phyloP scores from a whole-genome alignment of 2,888 invertebrate genomes.

The Allygus modestus region DNA sequence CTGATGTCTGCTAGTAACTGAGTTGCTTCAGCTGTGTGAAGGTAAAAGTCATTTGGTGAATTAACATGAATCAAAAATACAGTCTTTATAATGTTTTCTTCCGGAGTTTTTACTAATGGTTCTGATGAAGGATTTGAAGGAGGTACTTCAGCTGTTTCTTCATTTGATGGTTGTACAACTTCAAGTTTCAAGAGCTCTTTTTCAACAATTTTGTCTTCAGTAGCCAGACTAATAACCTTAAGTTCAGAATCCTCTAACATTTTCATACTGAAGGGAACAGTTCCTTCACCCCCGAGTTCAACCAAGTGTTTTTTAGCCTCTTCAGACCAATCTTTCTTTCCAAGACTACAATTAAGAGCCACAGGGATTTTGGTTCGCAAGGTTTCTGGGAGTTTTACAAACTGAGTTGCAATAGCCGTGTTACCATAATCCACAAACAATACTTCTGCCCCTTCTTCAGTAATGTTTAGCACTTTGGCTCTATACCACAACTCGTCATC shows the following conservation, averaged over 20 bases:
- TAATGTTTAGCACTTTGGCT: constrained; percentile 78
- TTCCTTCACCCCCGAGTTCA: constrained; percentile 75
- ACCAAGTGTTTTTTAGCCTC: constrained; percentile 73
- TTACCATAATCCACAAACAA: constrained; percentile 85
- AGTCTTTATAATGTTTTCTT: constrained; percentile 72
- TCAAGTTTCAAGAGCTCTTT: constrained; percentile 72
- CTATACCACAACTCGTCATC: constrained; percentile 84
- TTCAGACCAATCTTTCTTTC: constrained; percentile 75
- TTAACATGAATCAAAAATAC: constrained; percentile 83
- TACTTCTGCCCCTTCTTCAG: constrained; percentile 78
- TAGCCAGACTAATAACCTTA: constrained; percentile 82
- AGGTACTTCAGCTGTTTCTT: neutral
- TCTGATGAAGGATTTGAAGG: neutral
- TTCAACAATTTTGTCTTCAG: constrained; percentile 79
- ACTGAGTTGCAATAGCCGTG: constrained; percentile 75
- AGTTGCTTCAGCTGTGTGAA: constrained; percentile 78
- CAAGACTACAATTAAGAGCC: constrained; percentile 80
- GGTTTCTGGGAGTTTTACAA: constrained; percentile 80
- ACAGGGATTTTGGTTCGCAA: constrained; percentile 79
- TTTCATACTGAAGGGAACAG: constrained; percentile 76
- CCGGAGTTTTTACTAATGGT: neutral
- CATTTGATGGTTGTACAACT: neutral
- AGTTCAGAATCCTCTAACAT: constrained; percentile 78
- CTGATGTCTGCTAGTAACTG: constrained; percentile 80
- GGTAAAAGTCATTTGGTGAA: constrained; percentile 85